Evolutionary conservation across 2,797 vertebrate genomes (phyloP).

Genomic region (Centropyge bicolor): DNA sequence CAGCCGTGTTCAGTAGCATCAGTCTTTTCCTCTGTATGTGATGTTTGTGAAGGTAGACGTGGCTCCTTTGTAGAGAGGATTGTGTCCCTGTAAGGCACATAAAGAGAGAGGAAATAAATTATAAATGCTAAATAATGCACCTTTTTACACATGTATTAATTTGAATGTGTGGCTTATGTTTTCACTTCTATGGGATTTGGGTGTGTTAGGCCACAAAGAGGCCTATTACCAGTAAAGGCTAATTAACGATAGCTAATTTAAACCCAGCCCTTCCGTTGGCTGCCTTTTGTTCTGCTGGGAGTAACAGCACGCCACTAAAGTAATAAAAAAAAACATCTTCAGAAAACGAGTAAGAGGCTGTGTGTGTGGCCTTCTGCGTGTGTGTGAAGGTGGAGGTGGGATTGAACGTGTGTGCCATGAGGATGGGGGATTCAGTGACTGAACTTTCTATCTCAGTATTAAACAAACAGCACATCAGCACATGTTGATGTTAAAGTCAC

Average conservation of each 20-base stretch:
- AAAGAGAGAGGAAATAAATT: slow-evolving; percentile 3
- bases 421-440: not conserved
- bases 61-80: slow-evolving; percentile 95
- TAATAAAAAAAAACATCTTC: slow-evolving; percentile 75
- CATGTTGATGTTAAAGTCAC: slow-evolving; percentile 56
- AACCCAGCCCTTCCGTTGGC: slow-evolving; percentile 77
- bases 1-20: slow-evolving; percentile 60
- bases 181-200: slow-evolving; percentile 44
- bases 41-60: slow-evolving; percentile 98
- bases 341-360: slow-evolving; percentile 38
- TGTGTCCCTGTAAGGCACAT: slow-evolving; percentile 88
- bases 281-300: slow-evolving; percentile 80
- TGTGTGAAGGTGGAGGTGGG: not conserved
- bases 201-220: slow-evolving; percentile 63
- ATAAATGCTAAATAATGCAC: not conserved
- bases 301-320: slow-evolving; percentile 77
- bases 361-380: slow-evolving; percentile 66
- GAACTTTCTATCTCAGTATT: not conserved
- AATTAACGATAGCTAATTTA: slow-evolving; percentile 81
- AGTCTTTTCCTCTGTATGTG: slow-evolving; percentile 92
- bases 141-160: not conserved
- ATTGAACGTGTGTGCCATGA: not conserved
- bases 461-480: not conserved
- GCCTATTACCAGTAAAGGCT: slow-evolving; percentile 76
- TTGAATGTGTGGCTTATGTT: slow-evolving; percentile 20